Evolutionary conservation across 2,888 invertebrate genomes (phyloP), one percentile per base, ranked within the genome.

Genomic region (Onthophagus sagittarius): DNA sequence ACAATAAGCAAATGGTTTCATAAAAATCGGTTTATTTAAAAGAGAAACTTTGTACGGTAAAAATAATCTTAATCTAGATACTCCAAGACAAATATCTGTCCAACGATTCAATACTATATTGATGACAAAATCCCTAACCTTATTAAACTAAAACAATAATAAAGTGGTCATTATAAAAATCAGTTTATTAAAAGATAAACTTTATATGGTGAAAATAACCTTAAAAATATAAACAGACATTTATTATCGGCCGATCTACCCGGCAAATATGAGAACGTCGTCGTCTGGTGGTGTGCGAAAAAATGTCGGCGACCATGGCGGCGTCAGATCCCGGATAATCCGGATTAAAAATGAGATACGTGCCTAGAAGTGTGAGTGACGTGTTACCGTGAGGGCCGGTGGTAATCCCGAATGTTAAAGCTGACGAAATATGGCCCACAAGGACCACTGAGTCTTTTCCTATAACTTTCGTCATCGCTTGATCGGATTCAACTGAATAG

Each of bases 331-430:
- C n/a, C 65, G 79, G 82, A 83, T 84, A 84, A 84, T 83, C 84
- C 82, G 83, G 84, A 84, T 84, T 85, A 84, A 85, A 84, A 84
- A 84, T 84, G 85, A 84, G 84, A 83, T 84, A 84, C 84, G 83
- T 81, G 81, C 79, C 79, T 77, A 78, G 80, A 80, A 80, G 76
- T 77, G 78, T 79, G 79, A 81, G 77, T 80, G 78, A 79, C 81
- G 80, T 79, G 80, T 79, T 79, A 77, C 79, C 77, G 79, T 77
- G 80, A 79, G 79, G 78, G 77, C 77, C 72, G 73, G 74, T 76
- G 76, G 79, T 83, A 83, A 83, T 83, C 82, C 82, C 73, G 75
- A 78, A n/a, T 15, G 65, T 4, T 75, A 81, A 83, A 83, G 79
- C 83, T 81, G 81, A 80, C 82, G 80, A 83, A 83, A 83, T 83